These are phyloP conservation scores for Coreoperca whiteheadi DNA, from an alignment of 2,113 vertebrate genomes.

Conservation along the genomic window DNA sequence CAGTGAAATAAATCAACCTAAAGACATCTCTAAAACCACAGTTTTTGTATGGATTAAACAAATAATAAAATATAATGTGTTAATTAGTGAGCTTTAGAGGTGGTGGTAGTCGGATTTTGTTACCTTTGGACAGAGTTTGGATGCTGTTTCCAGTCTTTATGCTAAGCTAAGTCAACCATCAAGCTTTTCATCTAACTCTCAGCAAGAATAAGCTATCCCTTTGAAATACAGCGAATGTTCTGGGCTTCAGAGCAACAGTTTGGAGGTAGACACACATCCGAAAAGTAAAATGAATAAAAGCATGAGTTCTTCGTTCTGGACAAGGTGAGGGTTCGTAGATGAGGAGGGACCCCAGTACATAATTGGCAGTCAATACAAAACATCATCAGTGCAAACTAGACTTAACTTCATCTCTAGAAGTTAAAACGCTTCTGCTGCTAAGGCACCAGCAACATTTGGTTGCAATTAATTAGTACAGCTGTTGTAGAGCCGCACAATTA, in stretches of 20 bases:
- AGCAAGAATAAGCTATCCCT: not conserved
- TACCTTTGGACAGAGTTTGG: not conserved
- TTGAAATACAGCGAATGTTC: not conserved
- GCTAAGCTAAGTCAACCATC: not conserved
- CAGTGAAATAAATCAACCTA: too few relatives aligned
- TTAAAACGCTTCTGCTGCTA: conserved; percentile 41
- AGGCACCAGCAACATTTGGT: conserved; percentile 66
- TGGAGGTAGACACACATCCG: not conserved
- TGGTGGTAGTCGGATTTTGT: not conserved
- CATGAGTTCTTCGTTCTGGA: conserved; percentile 28
- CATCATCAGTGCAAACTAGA: conserved; percentile 10
- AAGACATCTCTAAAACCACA: not conserved
- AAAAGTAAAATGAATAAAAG: not conserved
- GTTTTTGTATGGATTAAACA: not conserved
- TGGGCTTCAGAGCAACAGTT: not conserved
- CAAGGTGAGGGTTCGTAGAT: not conserved
- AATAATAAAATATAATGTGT: not conserved
- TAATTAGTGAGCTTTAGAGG: not conserved
- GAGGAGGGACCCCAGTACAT: not conserved
- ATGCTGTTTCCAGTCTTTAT: not conserved
- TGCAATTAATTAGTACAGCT: conserved; percentile 2
- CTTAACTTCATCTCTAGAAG: conserved; percentile 5
- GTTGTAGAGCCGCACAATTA: conserved; percentile 13
- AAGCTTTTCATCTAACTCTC: not conserved
- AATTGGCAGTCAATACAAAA: conserved; percentile 32